Evolutionary conservation across 1,140 invertebrate genomes (phyloP), one percentile per base, ranked within the genome.

Genomic region (Drosophila paulistorum): DNA sequence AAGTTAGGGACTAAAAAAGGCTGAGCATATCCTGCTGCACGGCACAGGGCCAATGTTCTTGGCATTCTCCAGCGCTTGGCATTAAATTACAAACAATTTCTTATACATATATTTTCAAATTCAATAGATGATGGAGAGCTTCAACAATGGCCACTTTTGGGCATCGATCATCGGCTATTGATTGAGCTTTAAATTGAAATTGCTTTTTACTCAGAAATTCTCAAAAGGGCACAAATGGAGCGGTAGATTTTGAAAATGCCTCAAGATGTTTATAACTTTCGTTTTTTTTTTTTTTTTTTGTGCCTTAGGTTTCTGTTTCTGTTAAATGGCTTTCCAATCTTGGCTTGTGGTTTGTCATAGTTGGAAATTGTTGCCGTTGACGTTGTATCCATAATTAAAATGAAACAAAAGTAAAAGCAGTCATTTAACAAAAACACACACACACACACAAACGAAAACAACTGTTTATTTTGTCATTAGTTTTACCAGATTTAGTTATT

Each of bases 331-430:
- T 51, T 51, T 51, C 45, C 45, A 51, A 51, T 51, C 11, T 39
- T 23, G 17, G 45, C 45, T 51, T 51, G 45, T 51, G 17, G 45
- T 51, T 51, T 51, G 45, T 51, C 45, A 51, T 51, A 51, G 45
- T 20, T 51, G 45, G 17, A 51, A 51, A 51, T 23, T 51, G 45
- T 51, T 51, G 17, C 45, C 20, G 45, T n/a, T 51, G 45, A 17
- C 14, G 17, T 51, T 51, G 45, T 51, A 51, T 51, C 45, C 45
- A 51, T 51, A 51, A 51, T 51, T 51, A 51, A 51, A 51, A 51
- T 51, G 45, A 51, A 51, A 51, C 45, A 51, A 51, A 51, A 51
- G 45, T 51, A 51, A 51, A 51, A 51, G 45, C 45, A 51, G 45
- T 51, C 45, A 51, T 51, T 51, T 11, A 51, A 51, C 17, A 9